Evolutionary conservation across 37 sponge, comb jelly and placozoan species (phyloP).

Genomic region (Hexactinellida sp.): DNA sequence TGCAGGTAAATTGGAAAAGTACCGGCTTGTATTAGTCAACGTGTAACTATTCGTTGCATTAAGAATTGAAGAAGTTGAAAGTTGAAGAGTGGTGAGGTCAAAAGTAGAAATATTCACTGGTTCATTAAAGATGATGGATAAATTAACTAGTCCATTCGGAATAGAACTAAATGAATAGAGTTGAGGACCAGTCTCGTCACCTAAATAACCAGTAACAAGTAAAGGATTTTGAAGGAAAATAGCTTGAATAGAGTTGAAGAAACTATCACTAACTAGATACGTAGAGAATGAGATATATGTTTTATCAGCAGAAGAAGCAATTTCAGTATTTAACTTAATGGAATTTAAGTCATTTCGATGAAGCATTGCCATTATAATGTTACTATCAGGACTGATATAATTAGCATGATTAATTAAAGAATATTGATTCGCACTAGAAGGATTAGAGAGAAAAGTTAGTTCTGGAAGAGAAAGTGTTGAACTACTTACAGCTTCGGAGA

Average conservation of each 20-base stretch:
- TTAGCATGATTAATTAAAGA: not conserved
- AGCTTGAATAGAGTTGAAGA: not conserved
- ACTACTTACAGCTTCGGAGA: conserved; percentile 50
- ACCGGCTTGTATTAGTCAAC: not conserved
- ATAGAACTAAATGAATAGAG: not conserved
- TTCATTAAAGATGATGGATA: conserved; percentile 60
- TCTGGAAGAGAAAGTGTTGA: conserved; percentile 15
- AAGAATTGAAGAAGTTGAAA: conserved; percentile 16
- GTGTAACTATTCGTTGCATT: not conserved
- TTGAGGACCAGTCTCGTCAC: not conserved
- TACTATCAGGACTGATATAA: not conserved
- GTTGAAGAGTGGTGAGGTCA: conserved; percentile 20
- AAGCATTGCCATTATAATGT: not conserved
- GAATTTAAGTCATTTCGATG: not conserved
- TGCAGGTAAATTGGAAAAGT: not conserved
- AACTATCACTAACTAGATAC: conserved; percentile 48
- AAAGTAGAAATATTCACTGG: conserved; percentile 44
- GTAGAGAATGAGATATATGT: conserved; percentile 9
- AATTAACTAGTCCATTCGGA: not conserved
- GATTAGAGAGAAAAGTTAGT: conserved; percentile 27
- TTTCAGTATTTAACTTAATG: not conserved
- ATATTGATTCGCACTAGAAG: not conserved
- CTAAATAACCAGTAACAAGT: not conserved
- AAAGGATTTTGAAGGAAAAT: not conserved
- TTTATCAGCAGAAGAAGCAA: not conserved